Evolutionary conservation across 2,888 invertebrate genomes (phyloP).

Genomic region (Microctonus aethiopoides): DNA sequence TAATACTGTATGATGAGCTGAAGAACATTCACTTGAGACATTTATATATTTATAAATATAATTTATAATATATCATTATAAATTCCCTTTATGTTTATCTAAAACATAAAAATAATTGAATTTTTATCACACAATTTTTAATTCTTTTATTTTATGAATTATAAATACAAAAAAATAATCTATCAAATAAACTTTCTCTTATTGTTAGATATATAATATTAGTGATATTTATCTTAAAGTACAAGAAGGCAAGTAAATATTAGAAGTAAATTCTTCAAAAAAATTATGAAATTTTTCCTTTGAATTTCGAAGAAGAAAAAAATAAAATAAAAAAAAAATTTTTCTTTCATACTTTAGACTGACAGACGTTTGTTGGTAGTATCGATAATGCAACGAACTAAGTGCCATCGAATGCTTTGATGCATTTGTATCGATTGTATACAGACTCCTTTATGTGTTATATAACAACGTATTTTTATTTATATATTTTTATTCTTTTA

Average conservation of each 20-base stretch:
- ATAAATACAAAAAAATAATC: not conserved
- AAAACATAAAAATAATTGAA: too few relatives aligned
- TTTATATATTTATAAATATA: too few relatives aligned
- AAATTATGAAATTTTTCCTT: slow-evolving; percentile 17
- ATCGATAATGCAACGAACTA: slow-evolving; percentile 28
- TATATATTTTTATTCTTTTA: not conserved
- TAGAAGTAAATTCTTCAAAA: not conserved
- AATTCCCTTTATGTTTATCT: too few relatives aligned
- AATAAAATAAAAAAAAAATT: not conserved
- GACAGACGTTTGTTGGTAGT: not conserved
- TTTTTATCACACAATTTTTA: not conserved
- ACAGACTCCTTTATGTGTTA: not conserved
- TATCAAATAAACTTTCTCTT: not conserved
- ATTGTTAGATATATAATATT: not conserved
- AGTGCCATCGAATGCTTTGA: slow-evolving; percentile 16
- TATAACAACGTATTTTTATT: not conserved
- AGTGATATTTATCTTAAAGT: not conserved
- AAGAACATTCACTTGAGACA: too few relatives aligned
- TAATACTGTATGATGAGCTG: too few relatives aligned
- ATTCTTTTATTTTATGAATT: not conserved
- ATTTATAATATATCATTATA: too few relatives aligned
- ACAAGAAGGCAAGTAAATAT: not conserved
- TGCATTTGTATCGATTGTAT: not conserved
- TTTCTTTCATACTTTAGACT: not conserved
- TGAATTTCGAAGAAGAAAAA: slow-evolving; percentile 11